Conservation (phyloP, 2,888 invertebrate genomes). For the Sclerodermus sp. region DNA sequence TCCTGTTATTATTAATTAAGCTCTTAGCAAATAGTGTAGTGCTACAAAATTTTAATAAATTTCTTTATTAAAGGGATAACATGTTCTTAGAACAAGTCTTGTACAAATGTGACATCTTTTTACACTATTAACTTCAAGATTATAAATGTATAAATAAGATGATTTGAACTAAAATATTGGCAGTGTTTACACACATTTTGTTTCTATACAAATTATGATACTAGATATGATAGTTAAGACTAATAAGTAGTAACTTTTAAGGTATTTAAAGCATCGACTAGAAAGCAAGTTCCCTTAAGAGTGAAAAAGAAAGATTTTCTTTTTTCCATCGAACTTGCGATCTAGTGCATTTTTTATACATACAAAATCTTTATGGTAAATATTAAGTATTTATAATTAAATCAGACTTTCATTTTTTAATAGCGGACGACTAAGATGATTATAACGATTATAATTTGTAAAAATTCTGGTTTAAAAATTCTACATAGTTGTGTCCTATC, state of each 20-base stretch:
- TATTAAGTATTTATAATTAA: conserved; percentile 20
- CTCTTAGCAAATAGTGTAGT: too few relatives aligned
- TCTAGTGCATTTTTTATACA: conserved; percentile 15
- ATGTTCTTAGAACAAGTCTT: conserved; percentile 27
- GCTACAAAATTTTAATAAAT: not conserved
- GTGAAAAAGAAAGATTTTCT: not conserved
- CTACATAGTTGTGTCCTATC: too few relatives aligned
- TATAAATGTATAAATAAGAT: conserved; percentile 37
- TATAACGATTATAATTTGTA: too few relatives aligned
- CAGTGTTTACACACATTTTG: conserved; percentile 36
- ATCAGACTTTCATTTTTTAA: conserved; percentile 37
- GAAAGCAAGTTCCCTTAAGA: conserved; percentile 13
- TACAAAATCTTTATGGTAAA: conserved; percentile 7
- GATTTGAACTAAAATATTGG: conserved; percentile 41
- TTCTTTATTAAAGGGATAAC: conserved; percentile 39
- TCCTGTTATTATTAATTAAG: too few relatives aligned
- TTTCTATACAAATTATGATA: conserved; percentile 18
- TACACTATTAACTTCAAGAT: conserved; percentile 11
- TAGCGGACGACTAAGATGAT: too few relatives aligned
- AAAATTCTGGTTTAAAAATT: too few relatives aligned
- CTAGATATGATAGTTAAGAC: conserved; percentile 1
- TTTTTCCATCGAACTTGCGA: conserved; percentile 8
- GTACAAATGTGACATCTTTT: conserved; percentile 24
- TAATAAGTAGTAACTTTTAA: conserved; percentile 14
- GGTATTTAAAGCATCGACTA: conserved; percentile 7